A percentile compares a stretch with the other conserved stretches of the same genome.
Evolutionary conservation across 2,888 invertebrate species (phyloP).

Genomic region (Epistrophe grossulariae): DNA sequence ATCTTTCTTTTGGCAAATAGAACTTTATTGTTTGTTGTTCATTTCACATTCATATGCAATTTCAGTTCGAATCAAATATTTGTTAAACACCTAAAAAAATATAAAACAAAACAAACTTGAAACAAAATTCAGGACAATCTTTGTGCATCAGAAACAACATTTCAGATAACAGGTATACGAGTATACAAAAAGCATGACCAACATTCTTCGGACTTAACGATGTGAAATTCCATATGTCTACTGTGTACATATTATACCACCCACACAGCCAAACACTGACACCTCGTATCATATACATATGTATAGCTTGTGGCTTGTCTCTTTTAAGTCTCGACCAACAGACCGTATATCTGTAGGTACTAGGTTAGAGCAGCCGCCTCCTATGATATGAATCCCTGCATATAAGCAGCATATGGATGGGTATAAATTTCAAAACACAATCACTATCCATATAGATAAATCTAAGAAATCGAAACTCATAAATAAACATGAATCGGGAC

Average conservation of each 20-base stretch:
- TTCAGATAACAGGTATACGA: background rate
- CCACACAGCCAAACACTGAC: background rate
- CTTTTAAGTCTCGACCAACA: background rate
- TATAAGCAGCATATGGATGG: background rate
- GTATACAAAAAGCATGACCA: background rate
- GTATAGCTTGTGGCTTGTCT: background rate
- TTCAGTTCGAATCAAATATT: conserved; percentile 59
- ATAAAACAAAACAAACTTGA: conserved; percentile 24
- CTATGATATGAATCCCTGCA: background rate
- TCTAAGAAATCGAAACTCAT: conserved; percentile 73
- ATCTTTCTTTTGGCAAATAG: background rate
- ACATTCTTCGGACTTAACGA: conserved; percentile 31
- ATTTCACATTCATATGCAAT: conserved; percentile 49
- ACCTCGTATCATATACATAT: background rate
- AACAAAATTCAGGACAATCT: background rate
- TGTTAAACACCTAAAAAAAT: background rate
- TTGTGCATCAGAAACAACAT: background rate
- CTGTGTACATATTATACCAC: background rate
- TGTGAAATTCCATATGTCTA: conserved; percentile 41
- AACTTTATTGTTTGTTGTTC: background rate
- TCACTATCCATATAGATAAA: conserved; percentile 70
- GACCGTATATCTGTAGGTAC: background rate
- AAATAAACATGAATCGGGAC: conserved; percentile 62
- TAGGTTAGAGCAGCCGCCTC: background rate
- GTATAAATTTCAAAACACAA: conserved; percentile 65